Base-by-base conservation (phyloP, 2,797 vertebrate species). In the Natrix natrix region DNA sequence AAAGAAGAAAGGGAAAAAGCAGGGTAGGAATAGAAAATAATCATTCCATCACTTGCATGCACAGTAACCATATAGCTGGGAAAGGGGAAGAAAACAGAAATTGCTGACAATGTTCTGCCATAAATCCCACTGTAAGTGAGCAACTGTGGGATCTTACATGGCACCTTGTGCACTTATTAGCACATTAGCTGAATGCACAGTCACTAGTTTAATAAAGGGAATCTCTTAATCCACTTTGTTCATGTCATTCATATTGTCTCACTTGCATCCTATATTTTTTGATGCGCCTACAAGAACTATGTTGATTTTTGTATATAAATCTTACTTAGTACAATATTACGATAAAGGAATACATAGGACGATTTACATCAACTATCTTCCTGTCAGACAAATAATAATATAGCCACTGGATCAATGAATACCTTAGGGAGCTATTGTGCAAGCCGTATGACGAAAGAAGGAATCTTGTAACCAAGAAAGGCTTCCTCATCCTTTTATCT, bases 61-160 rank as follows among this genome's bases (percentile, higher is more conserved):
- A 69, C 66, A 69, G 14, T 7, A 69, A 14, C n/a, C 66, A 69
- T 69, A 69, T 69, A 32, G 14, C n/a, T 56, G 12, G 26, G 16
- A 56, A 87, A 17, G n/a, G 1, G 0, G 3, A 14, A 6, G 4
- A 1, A 0, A 0, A 87, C 8, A 56, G 59, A n/a, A 26, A 37
- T 59, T 43, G 69, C 17, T 32, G 66, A 7, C 11, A 37, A 4
- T 3, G 13, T 43, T 24, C 59, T 57, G 22, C 43, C 13, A 22
- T 24, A 86, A 37, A 14, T 55, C 63, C 13, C 6, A 28, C 28
- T 32, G 24, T 13, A 22, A 60, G 66, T 86, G 22, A 37, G 3
- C 57, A 59, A 88, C 56, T 59, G 48, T 54, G 14, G 22, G 48
- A 48, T 86, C 16, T 16, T 86, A 54, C 48, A 54, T 5, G 43